These are phyloP conservation scores for Orthonevra nobilis DNA, from an alignment of 2,888 invertebrate genomes.

Conservation along the genomic window DNA sequence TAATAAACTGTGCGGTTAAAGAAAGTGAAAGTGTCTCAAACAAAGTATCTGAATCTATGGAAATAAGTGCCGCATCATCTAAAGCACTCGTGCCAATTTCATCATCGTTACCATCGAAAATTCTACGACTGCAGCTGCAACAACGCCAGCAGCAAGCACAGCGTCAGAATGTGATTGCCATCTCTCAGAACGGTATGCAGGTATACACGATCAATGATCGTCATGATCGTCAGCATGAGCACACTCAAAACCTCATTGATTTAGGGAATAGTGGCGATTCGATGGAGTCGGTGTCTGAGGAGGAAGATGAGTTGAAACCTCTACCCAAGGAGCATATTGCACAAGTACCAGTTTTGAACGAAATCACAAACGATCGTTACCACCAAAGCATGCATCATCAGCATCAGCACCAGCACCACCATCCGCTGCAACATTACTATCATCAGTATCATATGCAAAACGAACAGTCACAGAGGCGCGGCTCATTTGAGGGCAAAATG, in stretches of 20 bases:
- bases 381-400: slow-evolving; percentile 57
- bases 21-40: slow-evolving; percentile 63
- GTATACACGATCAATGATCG: slow-evolving; percentile 51
- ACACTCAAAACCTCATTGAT: slow-evolving; percentile 54
- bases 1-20: slow-evolving; percentile 52
- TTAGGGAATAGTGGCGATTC: slow-evolving; percentile 74
- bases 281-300: slow-evolving; percentile 77
- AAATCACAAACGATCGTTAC: slow-evolving; percentile 55
- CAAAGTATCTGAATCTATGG: slow-evolving; percentile 25
- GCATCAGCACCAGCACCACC: slow-evolving; percentile 36
- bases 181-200: slow-evolving; percentile 60
- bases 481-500: slow-evolving; percentile 54
- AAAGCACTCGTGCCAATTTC: slow-evolving; percentile 78
- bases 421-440: slow-evolving; percentile 73
- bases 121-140: slow-evolving; percentile 75
- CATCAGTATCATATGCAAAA: slow-evolving; percentile 74
- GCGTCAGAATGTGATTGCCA: slow-evolving; percentile 57
- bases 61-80: slow-evolving; percentile 12
- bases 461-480: slow-evolving; percentile 73
- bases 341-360: slow-evolving; percentile 55
- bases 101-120: slow-evolving; percentile 77
- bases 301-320: slow-evolving; percentile 79
- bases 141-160: slow-evolving; percentile 62
- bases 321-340: slow-evolving; percentile 70
- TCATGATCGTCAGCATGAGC: slow-evolving; percentile 60